phyloP scores from a whole-genome alignment of 2,113 vertebrate genomes.

The Scomber scombrus region DNA sequence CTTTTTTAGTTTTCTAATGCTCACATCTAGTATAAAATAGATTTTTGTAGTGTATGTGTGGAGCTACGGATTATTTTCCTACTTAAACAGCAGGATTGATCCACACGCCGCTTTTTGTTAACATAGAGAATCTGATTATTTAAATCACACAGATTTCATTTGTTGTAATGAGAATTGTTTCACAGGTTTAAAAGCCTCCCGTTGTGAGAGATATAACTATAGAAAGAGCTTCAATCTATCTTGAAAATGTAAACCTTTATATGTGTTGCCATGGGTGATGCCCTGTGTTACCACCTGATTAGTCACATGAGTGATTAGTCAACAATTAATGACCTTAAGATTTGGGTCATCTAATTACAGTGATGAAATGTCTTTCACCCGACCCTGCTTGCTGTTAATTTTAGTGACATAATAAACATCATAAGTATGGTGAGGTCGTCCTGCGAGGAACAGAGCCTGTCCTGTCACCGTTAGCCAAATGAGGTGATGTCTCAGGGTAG shows the following conservation, averaged over 20 bases:
- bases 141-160: background rate
- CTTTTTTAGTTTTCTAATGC: background rate
- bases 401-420: background rate
- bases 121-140: background rate
- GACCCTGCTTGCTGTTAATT: conserved; percentile 59
- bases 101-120: background rate
- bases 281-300: too few relatives aligned
- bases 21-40: too few relatives aligned
- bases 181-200: background rate
- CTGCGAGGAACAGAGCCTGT: background rate
- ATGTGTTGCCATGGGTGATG: too few relatives aligned
- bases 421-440: background rate
- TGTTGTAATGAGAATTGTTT: too few relatives aligned
- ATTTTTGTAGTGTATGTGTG: background rate
- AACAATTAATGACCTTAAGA: background rate
- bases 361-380: background rate
- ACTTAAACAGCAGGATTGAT: too few relatives aligned
- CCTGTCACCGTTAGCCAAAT: background rate
- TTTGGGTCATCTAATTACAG: background rate
- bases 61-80: too few relatives aligned
- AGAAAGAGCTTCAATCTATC: background rate
- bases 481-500: background rate
- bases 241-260: background rate
- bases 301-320: background rate
- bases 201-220: background rate